A percentile compares a stretch with the other conserved stretches of the same genome.
These are phyloP conservation scores for Drosophila kurseongensis DNA, from an alignment of 1,140 invertebrate genomes.

Conservation along the genomic window DNA sequence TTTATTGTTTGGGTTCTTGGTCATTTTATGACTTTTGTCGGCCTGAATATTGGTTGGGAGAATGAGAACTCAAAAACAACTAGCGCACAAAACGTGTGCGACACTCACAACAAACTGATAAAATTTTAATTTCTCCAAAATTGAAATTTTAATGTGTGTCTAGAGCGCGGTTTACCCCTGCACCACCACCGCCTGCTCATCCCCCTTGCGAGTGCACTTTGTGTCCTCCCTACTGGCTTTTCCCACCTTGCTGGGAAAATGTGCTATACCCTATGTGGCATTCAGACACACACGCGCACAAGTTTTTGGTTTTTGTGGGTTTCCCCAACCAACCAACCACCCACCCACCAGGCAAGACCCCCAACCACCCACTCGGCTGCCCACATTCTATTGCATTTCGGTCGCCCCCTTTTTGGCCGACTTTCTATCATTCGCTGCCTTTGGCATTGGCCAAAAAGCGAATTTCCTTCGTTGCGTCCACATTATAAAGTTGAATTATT, in stretches of 20 bases:
- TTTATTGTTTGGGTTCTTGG: constrained; percentile 17
- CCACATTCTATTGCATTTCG: constrained; percentile 49
- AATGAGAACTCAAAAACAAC: constrained; percentile 2
- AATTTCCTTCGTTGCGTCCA: constrained; percentile 52
- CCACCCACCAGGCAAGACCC: neutral
- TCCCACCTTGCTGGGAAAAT: constrained; percentile 24
- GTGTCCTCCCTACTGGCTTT: constrained; percentile 8
- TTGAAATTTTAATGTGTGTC: constrained; percentile 74
- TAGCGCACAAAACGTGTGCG: constrained; percentile 17
- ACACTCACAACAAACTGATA: constrained; percentile 63
- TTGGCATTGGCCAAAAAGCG: constrained; percentile 61
- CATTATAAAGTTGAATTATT: constrained; percentile 67
- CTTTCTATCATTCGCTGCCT: constrained; percentile 33
- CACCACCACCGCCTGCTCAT: neutral
- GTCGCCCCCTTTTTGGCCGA: constrained; percentile 30
- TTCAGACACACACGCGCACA: constrained; percentile 32
- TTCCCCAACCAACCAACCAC: constrained; percentile 2
- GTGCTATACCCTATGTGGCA: constrained; percentile 30
- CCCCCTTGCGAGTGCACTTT: constrained; percentile 21
- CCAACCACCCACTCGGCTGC: constrained; percentile 2
- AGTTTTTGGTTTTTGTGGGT: constrained; percentile 51
- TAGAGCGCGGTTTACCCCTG: constrained; percentile 47
- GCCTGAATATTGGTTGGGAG: constrained; percentile 7
- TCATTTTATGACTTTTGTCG: constrained; percentile 38
- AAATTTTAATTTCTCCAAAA: constrained; percentile 74